Conservation (phyloP, 2,888 invertebrate genomes). For the Poecilus cupreus region DNA sequence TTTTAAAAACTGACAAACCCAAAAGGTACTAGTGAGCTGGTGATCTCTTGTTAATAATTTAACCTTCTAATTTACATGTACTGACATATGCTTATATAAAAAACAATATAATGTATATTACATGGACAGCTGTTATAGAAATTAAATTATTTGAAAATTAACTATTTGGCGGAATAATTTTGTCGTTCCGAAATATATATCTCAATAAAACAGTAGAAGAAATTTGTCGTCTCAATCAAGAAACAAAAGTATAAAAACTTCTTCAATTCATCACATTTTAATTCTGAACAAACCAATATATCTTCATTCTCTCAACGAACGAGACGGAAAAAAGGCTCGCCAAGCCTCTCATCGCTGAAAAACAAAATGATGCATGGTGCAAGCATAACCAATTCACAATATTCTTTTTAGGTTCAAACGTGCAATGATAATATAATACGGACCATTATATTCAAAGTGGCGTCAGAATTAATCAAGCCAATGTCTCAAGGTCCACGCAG, state of each 20-base stretch:
- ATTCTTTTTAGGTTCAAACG: constrained; percentile 45
- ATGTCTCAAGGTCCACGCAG: constrained; percentile 48
- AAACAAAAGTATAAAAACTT: constrained; percentile 23
- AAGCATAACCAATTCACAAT: constrained; percentile 41
- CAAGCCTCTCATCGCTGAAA: constrained; percentile 17
- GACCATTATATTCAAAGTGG: constrained; percentile 57
- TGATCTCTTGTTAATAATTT: too few species aligned
- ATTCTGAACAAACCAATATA: constrained; percentile 38
- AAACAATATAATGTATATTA: too few species aligned
- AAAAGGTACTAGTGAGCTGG: too few species aligned
- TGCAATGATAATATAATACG: constrained; percentile 55
- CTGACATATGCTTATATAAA: too few species aligned
- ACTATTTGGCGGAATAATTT: too few species aligned
- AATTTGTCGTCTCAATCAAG: constrained; percentile 38
- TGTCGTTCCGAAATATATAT: too few species aligned
- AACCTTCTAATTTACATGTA: too few species aligned
- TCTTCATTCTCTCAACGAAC: constrained; percentile 23
- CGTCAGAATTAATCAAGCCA: constrained; percentile 58
- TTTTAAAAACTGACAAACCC: too few species aligned
- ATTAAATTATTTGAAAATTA: too few species aligned
- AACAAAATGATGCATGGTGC: constrained; percentile 29
- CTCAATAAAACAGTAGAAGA: neutral
- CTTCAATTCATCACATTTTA: constrained; percentile 36
- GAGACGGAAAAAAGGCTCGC: constrained; percentile 1
- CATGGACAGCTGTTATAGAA: too few species aligned